Conservation (phyloP, 2,797 vertebrate genomes). For the Hoplostethus atlanticus region DNA sequence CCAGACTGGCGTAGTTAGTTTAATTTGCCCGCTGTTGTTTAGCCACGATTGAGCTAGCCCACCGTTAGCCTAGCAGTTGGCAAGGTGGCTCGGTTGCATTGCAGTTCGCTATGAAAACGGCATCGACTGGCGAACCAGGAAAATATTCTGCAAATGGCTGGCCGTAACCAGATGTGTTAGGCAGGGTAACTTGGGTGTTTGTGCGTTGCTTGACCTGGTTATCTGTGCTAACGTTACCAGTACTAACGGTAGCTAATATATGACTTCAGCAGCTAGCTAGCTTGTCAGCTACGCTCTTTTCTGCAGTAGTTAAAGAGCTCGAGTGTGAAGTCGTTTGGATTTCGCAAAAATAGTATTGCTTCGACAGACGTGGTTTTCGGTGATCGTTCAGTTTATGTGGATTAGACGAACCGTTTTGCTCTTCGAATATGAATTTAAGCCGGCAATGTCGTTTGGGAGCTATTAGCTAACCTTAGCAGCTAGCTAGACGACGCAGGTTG, state of each 20-base stretch:
- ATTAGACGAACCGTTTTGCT: accelerated
- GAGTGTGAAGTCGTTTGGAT: not conserved
- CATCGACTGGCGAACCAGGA: accelerated
- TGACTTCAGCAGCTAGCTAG: constrained; percentile 1
- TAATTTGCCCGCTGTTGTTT: constrained; percentile 70
- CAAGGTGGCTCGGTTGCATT: constrained; percentile 6
- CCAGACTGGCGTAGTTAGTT: constrained; percentile 56
- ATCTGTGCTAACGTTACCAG: constrained; percentile 50
- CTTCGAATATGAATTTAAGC: not conserved
- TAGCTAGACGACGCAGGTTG: constrained; percentile 77
- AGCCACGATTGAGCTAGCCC: constrained; percentile 36
- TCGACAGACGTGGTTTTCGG: accelerated
- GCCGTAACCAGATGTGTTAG: not conserved
- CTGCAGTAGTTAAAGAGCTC: not conserved
- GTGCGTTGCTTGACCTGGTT: constrained; percentile 38
- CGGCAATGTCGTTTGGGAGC: constrained; percentile 51
- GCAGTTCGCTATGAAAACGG: not conserved
- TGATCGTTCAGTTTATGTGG: accelerated
- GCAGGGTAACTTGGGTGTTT: not conserved
- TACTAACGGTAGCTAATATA: constrained; percentile 46
- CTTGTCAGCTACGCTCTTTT: constrained; percentile 28
- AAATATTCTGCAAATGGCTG: not conserved
- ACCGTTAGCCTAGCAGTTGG: constrained; percentile 1
- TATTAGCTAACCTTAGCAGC: constrained; percentile 52
- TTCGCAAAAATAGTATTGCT: not conserved